Evolutionary conservation across 2,797 vertebrate species (phyloP).

Genomic region (Merluccius polli): DNA sequence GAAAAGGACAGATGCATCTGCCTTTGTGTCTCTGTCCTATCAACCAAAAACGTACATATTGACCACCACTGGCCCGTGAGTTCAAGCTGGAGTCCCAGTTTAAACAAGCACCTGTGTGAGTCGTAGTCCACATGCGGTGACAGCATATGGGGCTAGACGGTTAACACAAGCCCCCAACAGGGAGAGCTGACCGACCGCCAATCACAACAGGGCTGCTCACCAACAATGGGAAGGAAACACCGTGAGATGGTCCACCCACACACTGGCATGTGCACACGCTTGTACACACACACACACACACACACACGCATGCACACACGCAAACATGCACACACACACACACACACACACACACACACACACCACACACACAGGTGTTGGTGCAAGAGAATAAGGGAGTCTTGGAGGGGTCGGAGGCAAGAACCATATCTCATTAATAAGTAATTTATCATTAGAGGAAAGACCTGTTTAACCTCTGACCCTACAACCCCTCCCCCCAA

Average conservation of each 20-base stretch:
- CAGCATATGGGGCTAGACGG: slow-evolving; percentile 55
- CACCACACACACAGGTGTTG: slow-evolving; percentile 71
- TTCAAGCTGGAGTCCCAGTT: neutral
- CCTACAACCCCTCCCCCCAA: slow-evolving; percentile 21
- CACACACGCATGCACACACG: neutral
- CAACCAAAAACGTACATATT: neutral
- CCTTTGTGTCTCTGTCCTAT: neutral
- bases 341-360: neutral
- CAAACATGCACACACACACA: neutral
- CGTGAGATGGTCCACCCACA: slow-evolving; percentile 60
- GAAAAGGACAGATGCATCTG: neutral
- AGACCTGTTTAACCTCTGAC: slow-evolving; percentile 90
- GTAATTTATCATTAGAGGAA: slow-evolving; percentile 92
- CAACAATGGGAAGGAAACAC: slow-evolving; percentile 32
- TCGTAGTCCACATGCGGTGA: slow-evolving; percentile 47
- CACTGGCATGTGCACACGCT: neutral
- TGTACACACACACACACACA: slow-evolving; percentile 9
- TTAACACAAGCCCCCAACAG: slow-evolving; percentile 41
- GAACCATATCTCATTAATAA: slow-evolving; percentile 87
- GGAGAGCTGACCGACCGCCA: slow-evolving; percentile 52
- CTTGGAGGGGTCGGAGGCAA: slow-evolving; percentile 75
- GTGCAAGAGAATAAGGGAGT: slow-evolving; percentile 40
- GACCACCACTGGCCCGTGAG: neutral
- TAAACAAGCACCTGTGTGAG: slow-evolving; percentile 43
- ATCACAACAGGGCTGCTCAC: slow-evolving; percentile 41